Conservation (phyloP, 1,140 invertebrate species). For the Pseudomyrmex cubaensis region DNA sequence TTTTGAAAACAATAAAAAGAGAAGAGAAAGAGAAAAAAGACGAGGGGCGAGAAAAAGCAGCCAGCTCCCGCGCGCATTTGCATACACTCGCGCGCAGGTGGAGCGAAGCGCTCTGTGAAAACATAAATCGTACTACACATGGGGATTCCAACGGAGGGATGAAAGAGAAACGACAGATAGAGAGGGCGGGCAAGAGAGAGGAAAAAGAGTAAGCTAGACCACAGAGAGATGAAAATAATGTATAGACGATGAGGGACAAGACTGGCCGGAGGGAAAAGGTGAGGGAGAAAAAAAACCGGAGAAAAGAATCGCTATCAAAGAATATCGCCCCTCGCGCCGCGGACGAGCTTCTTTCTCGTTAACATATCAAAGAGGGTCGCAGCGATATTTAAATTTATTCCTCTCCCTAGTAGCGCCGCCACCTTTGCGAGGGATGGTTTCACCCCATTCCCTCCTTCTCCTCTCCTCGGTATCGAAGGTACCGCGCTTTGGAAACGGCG, state of each 20-base stretch:
- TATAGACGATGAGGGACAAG: conserved; percentile 45
- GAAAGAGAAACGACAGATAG: background rate
- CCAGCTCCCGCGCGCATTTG: conserved; percentile 56
- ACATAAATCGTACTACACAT: conserved; percentile 61
- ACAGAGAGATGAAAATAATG: conserved; percentile 43
- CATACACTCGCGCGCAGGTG: conserved; percentile 61
- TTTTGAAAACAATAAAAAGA: too few species aligned
- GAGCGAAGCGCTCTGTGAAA: conserved; percentile 30
- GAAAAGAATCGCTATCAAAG: conserved; percentile 73
- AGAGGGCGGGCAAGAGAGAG: background rate
- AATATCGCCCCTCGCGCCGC: conserved; percentile 65
- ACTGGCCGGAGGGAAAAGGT: conserved; percentile 23
- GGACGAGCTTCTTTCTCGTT: conserved; percentile 70
- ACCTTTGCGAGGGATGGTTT: conserved; percentile 21
- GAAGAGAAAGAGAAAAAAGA: conserved; percentile 1
- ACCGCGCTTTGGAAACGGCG: background rate
- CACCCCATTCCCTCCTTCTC: too few species aligned
- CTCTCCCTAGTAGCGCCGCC: conserved; percentile 39
- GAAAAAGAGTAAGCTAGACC: background rate
- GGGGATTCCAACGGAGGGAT: conserved; percentile 3
- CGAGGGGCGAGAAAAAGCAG: conserved; percentile 9
- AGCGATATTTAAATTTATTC: conserved; percentile 83
- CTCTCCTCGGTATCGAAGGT: conserved; percentile 49
- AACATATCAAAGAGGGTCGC: conserved; percentile 81
- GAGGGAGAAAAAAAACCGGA: conserved; percentile 1